Evolutionary conservation across 2,888 invertebrate species (phyloP).

Genomic region (Unio pictorum): DNA sequence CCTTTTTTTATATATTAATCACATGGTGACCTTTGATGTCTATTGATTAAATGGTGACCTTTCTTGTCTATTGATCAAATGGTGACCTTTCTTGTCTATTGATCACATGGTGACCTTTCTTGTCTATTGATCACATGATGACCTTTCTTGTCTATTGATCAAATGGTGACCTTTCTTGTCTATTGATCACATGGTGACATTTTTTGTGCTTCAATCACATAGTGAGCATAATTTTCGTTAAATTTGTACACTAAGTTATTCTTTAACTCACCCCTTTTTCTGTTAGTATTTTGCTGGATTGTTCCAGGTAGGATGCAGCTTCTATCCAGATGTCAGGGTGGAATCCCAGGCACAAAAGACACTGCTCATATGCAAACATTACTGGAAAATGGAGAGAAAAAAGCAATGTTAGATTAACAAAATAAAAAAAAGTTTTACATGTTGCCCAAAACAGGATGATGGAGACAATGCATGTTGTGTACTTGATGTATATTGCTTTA

Average conservation of each 20-base stretch:
- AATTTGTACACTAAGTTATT: neutral
- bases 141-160: neutral
- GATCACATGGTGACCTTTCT: neutral
- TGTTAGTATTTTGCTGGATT: conserved; percentile 91
- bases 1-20: neutral
- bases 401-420: too few species aligned
- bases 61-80: too few species aligned
- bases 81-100: too few species aligned
- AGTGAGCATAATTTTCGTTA: too few species aligned
- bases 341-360: conserved; percentile 94
- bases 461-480: too few species aligned
- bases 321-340: conserved; percentile 98
- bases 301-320: conserved; percentile 96
- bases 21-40: neutral
- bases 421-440: too few species aligned
- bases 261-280: conserved; percentile 84
- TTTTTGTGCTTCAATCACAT: neutral
- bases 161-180: neutral
- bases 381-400: conserved; percentile 74
- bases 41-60: neutral
- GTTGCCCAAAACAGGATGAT: too few species aligned
- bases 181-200: neutral
- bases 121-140: neutral
- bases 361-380: conserved; percentile 99
- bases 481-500: too few species aligned